Base-by-base conservation (phyloP, 92 coral and sea anemone genomes). In the Siderastrea siderea region DNA sequence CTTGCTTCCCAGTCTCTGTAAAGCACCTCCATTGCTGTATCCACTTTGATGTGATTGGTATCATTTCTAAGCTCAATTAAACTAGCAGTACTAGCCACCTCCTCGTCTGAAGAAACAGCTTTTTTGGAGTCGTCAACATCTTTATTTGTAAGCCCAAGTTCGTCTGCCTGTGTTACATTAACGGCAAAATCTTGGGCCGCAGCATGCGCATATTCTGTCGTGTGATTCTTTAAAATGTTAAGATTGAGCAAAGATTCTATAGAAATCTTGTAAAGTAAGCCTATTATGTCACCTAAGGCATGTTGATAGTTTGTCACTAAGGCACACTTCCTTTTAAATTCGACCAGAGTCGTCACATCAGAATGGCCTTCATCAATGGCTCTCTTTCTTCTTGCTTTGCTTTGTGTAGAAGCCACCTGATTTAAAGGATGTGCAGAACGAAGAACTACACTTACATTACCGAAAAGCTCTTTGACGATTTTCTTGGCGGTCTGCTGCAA, bases 1-100 rank as follows among this genome's bases (percentile, higher is more conserved):
- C 88, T 91, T 6, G 98, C 89, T 50, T 82, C 77, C 98, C 96
- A 95, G 82, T 93, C 92, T 47, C 45, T 78, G 47, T 80, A 90
- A 15, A 93, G 81, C 58, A 95, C 57, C 2, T 83, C 67, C 44
- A 86, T 71, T 11, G 89, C 92, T 16, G 90, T 64, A 61, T 74
- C 77, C 14, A 95, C 89, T 5, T 64, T 92, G 3, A 79, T 68
- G 52, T 58, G 76, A 60, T 89, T 89, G 4, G 91, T 47, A 7
- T 73, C 70, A 38, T 81, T 89, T 68, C 80, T 75, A 43, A 89
- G 78, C 13, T 69, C 13, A 3, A 72, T 43, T 73, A 85, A 68
- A 63, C 52, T 80, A n/a, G 47, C 74, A 8, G 92, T 87, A 14
- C 84, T 77, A 5, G 15, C 61, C 48, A 95, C 82, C 66, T 69